Conservation (phyloP, 2,113 vertebrate species). For the Castor canadensis region DNA sequence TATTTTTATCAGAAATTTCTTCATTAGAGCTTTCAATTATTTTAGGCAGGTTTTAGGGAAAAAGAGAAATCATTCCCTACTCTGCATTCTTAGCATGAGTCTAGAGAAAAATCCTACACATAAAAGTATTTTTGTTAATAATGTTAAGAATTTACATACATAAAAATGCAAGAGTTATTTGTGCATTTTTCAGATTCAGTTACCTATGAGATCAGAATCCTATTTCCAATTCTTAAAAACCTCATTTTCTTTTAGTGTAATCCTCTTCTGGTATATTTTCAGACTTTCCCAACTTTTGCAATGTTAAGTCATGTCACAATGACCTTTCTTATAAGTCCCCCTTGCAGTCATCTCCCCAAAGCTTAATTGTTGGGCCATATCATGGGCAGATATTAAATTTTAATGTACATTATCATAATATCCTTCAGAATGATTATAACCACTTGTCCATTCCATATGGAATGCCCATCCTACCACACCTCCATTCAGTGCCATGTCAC, state of each 20-base stretch:
- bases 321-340: not conserved
- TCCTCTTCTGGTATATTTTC: not conserved
- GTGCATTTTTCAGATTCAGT: not conserved
- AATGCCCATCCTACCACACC: not conserved
- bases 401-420: not conserved
- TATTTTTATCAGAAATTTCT: not conserved
- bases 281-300: not conserved
- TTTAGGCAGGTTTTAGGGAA: not conserved
- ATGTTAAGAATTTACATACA: not conserved
- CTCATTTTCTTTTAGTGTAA: not conserved
- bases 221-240: slow-evolving; percentile 22
- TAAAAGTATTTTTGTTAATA: not conserved
- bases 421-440: not conserved
- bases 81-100: not conserved
- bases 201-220: not conserved
- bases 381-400: not conserved
- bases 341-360: not conserved
- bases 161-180: not conserved
- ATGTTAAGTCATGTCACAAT: not conserved
- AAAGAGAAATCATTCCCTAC: not conserved
- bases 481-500: not conserved
- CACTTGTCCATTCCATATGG: no score
- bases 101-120: not conserved
- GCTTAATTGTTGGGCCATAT: not conserved
- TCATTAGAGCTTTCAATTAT: not conserved